These are phyloP conservation scores for Trachemys scripta DNA, from an alignment of 2,113 vertebrate genomes.

Conservation along the genomic window DNA sequence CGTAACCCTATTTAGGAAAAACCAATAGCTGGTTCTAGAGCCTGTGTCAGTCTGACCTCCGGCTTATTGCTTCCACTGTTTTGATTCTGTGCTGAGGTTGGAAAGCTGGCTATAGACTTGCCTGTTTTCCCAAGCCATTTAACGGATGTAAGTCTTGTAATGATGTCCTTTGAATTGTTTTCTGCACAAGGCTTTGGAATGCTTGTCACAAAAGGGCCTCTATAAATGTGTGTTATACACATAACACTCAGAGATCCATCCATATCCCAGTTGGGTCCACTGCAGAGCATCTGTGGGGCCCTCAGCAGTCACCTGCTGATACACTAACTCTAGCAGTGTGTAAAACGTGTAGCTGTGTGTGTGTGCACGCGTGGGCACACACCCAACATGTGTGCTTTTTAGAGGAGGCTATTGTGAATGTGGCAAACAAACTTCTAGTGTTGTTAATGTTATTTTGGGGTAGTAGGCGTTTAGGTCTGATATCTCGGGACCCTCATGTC, in stretches of 20 bases:
- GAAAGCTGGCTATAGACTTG: background rate
- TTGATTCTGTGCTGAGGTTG: background rate
- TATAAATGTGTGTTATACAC: conserved; percentile 1
- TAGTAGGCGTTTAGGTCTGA: accelerated
- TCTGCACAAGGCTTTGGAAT: conserved; percentile 16
- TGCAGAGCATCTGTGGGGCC: background rate
- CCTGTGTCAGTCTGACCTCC: background rate
- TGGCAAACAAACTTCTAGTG: accelerated
- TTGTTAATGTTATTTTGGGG: accelerated
- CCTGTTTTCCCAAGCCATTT: conserved; percentile 43
- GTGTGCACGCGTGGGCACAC: background rate
- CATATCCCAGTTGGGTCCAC: background rate
- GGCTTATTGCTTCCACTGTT: background rate
- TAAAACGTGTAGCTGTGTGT: accelerated
- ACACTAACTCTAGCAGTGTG: accelerated
- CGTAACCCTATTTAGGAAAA: background rate
- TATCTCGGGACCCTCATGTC: background rate
- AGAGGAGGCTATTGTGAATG: accelerated
- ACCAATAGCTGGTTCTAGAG: background rate
- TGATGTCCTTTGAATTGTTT: conserved; percentile 46
- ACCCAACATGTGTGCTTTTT: accelerated
- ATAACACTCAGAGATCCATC: background rate
- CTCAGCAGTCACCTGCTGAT: accelerated
- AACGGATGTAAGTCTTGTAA: conserved; percentile 30
- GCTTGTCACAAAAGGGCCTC: conserved; percentile 22